phyloP scores from a whole-genome alignment of 2,888 invertebrate species.

The Eristalinus aeneus region DNA sequence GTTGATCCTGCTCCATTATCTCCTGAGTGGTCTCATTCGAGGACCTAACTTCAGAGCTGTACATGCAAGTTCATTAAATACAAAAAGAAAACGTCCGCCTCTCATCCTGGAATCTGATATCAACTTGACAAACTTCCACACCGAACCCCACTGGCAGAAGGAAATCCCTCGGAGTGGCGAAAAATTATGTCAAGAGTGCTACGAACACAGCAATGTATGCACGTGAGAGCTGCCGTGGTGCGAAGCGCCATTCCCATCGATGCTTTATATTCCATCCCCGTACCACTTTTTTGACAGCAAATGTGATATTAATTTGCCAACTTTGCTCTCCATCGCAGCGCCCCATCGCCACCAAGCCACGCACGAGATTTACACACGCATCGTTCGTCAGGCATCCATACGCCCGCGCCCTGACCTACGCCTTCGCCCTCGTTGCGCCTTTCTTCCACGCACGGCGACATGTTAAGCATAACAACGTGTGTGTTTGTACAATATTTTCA shows the following conservation, averaged over 20 bases:
- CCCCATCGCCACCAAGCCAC: neutral
- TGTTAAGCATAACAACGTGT: constrained; percentile 14
- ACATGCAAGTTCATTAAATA: neutral
- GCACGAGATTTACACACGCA: neutral
- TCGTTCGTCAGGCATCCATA: neutral
- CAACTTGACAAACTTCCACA: neutral
- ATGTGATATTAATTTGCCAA: constrained; percentile 18
- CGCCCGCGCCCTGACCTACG: neutral
- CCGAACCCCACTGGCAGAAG: neutral
- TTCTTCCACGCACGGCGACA: neutral
- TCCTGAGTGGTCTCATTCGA: neutral
- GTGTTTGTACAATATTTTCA: neutral
- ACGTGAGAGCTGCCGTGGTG: neutral
- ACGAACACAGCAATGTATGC: neutral
- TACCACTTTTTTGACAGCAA: constrained; percentile 1
- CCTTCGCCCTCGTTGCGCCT: neutral
- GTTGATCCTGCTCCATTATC: neutral
- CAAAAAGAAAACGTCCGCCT: neutral
- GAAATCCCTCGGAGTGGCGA: neutral
- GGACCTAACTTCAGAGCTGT: neutral
- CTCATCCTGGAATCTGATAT: neutral
- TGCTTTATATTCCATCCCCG: neutral
- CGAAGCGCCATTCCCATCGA: neutral
- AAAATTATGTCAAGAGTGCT: neutral
- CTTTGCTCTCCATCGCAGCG: neutral